A percentile compares a stretch with the other conserved stretches of the same genome.
These are phyloP conservation scores for Myotis davidii DNA, from an alignment of 2,113 vertebrate species.

Conservation along the genomic window DNA sequence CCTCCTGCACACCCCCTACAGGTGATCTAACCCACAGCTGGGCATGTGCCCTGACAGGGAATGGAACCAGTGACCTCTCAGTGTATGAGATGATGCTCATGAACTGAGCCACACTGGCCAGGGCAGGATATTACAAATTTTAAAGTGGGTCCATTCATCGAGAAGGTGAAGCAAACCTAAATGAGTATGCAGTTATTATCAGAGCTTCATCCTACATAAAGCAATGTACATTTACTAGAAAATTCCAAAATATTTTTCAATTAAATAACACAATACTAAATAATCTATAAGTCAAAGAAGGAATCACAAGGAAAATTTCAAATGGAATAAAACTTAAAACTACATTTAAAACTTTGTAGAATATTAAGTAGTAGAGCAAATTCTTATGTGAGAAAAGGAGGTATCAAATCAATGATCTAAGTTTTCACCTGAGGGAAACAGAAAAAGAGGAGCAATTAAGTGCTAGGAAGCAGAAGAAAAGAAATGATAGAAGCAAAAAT, in stretches of 20 bases:
- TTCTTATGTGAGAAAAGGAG: background rate
- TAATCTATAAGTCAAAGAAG: background rate
- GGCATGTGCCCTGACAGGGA: too few species aligned
- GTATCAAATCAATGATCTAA: background rate
- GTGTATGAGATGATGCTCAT: too few species aligned
- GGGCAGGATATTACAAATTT: background rate
- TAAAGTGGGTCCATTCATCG: background rate
- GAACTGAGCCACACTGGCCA: too few species aligned
- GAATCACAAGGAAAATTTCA: background rate
- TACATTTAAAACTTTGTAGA: background rate
- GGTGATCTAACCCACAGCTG: too few species aligned
- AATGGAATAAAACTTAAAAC: background rate
- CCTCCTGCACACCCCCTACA: too few species aligned
- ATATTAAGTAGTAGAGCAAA: background rate
- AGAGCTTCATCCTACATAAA: background rate
- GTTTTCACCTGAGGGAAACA: background rate
- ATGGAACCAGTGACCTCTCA: too few species aligned
- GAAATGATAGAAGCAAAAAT: background rate
- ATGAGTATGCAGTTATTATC: background rate
- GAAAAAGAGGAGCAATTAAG: background rate
- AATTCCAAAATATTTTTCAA: background rate
- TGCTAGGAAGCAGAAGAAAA: background rate
- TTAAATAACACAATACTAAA: background rate
- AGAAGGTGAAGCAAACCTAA: background rate
- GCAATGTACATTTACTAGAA: background rate